Percentiles rank a stretch among this genome's conserved stretches.
phyloP scores from a whole-genome alignment of 2,113 vertebrate species.

The Eulacestoma nigropectus region DNA sequence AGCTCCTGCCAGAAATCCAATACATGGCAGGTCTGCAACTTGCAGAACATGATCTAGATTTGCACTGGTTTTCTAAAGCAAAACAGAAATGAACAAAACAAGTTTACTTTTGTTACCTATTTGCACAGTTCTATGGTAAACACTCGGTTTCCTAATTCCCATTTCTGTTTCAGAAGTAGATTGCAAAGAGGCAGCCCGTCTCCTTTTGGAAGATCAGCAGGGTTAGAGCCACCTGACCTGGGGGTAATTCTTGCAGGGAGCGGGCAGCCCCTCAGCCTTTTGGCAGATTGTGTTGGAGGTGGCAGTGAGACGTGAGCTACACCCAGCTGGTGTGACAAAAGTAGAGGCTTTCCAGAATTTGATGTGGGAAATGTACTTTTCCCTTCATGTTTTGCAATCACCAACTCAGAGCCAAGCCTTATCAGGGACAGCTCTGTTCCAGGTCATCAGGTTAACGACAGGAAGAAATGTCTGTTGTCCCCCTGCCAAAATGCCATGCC shows the following conservation, averaged over 20 bases:
- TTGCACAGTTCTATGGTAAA: not conserved
- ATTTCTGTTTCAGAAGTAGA: not conserved
- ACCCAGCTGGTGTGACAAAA: not conserved
- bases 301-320: not conserved
- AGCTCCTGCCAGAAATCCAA: not conserved
- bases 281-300: not conserved
- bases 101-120: not conserved
- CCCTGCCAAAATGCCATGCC: not conserved
- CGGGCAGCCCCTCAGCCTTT: not conserved
- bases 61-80: not conserved
- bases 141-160: not conserved
- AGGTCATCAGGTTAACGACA: not conserved
- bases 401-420: accelerated
- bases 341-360: not conserved
- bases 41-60: not conserved
- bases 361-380: not conserved
- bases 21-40: not conserved
- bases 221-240: not conserved
- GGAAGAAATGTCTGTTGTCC: not conserved
- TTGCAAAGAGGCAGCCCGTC: not conserved
- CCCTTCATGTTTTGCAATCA: not conserved
- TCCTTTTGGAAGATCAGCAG: not conserved
- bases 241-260: not conserved
- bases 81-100: not conserved
- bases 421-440: not conserved